Percentiles rank a stretch among this genome's conserved stretches.
Conservation (phyloP, 2,888 invertebrate species). For the Digitonthophagus gazella region DNA sequence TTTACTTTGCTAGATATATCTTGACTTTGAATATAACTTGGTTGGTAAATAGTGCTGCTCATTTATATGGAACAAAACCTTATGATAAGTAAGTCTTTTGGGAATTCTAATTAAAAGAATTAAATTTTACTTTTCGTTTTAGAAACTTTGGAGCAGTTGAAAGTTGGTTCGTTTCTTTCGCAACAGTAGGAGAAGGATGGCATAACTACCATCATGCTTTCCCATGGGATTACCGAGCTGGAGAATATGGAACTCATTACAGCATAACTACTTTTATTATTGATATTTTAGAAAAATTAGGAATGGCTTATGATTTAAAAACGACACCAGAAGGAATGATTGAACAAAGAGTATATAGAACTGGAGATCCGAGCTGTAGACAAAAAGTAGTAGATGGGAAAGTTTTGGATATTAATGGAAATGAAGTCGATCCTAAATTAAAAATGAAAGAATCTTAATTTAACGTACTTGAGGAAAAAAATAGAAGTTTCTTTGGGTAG, state of each 20-base stretch:
- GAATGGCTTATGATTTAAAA: conserved; percentile 65
- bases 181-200: conserved; percentile 68
- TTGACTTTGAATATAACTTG: conserved; percentile 72
- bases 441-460: too few relatives aligned
- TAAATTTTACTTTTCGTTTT: conserved; percentile 35
- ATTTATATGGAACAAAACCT: conserved; percentile 74
- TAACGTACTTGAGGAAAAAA: too few relatives aligned
- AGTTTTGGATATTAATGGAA: not conserved
- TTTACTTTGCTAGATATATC: conserved; percentile 63
- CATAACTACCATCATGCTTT: conserved; percentile 79
- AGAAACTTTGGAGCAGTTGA: conserved; percentile 64
- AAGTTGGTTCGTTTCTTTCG: conserved; percentile 60
- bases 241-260: conserved; percentile 56
- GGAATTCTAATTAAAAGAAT: not conserved
- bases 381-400: conserved; percentile 3
- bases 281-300: conserved; percentile 59
- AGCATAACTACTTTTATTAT: conserved; percentile 65
- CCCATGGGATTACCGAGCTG: conserved; percentile 65
- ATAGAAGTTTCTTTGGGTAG: too few relatives aligned
- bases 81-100: conserved; percentile 64
- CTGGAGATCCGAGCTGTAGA: conserved; percentile 55
- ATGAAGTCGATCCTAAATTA: not conserved
- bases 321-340: conserved; percentile 52
- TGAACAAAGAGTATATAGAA: conserved; percentile 57
- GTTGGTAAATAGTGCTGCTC: conserved; percentile 80